phyloP scores from a whole-genome alignment of 2,888 invertebrate species.

The Acanthopleura granulata region DNA sequence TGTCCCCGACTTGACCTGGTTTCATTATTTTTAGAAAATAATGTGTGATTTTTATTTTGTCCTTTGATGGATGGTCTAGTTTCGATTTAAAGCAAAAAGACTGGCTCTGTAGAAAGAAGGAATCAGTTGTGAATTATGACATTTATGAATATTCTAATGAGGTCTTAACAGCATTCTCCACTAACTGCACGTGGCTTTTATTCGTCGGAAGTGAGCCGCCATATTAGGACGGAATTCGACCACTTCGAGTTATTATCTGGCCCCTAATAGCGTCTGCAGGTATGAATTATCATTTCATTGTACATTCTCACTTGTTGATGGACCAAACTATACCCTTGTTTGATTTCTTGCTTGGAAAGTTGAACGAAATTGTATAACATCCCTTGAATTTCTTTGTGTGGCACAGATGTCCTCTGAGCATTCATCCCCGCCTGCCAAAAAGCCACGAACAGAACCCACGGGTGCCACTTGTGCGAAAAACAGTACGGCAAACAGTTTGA shows the following conservation, averaged over 20 bases:
- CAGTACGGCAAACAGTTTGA: conserved; percentile 22
- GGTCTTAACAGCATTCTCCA: not conserved
- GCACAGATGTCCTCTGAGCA: conserved; percentile 61
- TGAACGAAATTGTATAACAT: conserved; percentile 16
- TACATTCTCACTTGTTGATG: not conserved
- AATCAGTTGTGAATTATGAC: not conserved
- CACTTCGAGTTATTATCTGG: not conserved
- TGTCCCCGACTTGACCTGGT: not conserved
- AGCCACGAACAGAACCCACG: conserved; percentile 48
- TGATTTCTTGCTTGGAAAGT: not conserved
- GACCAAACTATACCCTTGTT: not conserved
- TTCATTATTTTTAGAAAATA: not conserved
- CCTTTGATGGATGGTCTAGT: too few relatives aligned
- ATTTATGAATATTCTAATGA: conserved; percentile 9
- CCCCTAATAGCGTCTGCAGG: conserved; percentile 6
- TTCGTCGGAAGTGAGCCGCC: not conserved
- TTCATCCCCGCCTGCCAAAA: conserved; percentile 60
- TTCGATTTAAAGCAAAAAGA: too few relatives aligned
- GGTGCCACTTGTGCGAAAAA: conserved; percentile 43
- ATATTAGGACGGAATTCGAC: conserved; percentile 5
- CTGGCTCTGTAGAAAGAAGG: not conserved
- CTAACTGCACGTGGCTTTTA: conserved; percentile 11
- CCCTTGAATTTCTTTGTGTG: conserved; percentile 24
- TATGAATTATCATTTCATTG: not conserved
- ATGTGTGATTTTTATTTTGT: too few relatives aligned